Percentiles rank a stretch among this genome's conserved stretches.
phyloP scores from a whole-genome alignment of 1,140 invertebrate species.

The Sycophila sp. region DNA sequence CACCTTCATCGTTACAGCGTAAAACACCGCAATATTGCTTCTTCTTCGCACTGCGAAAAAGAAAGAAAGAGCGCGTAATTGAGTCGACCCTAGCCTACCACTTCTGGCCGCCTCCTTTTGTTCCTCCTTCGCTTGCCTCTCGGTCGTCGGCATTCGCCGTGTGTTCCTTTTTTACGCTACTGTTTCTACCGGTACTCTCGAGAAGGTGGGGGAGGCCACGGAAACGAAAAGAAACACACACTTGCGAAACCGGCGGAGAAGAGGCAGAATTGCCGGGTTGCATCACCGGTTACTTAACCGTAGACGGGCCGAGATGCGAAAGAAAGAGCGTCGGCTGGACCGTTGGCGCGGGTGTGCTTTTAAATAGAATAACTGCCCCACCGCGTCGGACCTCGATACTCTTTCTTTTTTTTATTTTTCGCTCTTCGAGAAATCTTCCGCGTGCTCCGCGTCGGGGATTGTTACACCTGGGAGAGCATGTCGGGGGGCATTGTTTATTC shows the following conservation, averaged over 20 bases:
- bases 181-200: not conserved
- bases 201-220: not conserved
- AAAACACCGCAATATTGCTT: not conserved
- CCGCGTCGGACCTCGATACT: too few relatives aligned
- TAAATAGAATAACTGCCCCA: too few relatives aligned
- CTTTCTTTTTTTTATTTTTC: too few relatives aligned
- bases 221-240: not conserved
- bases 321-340: not conserved
- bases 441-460: not conserved
- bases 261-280: not conserved
- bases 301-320: not conserved
- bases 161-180: not conserved
- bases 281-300: not conserved
- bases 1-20: not conserved
- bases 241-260: too few relatives aligned
- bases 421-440: not conserved
- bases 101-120: not conserved
- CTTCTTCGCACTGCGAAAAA: not conserved
- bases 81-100: slow-evolving; percentile 9
- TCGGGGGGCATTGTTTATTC: too few relatives aligned
- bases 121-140: not conserved
- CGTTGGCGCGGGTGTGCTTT: not conserved
- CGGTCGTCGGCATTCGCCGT: not conserved
- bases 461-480: too few relatives aligned
- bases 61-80: slow-evolving; percentile 23